These are phyloP conservation scores for Lacanobia oleracea DNA, from an alignment of 2,888 invertebrate genomes.

Conservation along the genomic window DNA sequence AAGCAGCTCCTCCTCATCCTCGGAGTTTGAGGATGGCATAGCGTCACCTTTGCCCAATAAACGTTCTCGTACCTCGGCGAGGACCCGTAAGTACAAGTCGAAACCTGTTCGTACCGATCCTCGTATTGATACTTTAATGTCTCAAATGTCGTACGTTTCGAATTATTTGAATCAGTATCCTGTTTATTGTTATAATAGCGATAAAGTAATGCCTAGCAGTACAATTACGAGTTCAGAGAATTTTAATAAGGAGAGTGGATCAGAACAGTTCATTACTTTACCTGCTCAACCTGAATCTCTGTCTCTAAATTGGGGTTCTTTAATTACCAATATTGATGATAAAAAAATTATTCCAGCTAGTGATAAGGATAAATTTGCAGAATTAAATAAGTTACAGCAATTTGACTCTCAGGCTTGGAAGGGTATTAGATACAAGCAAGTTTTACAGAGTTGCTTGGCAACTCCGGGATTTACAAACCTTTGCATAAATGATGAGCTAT, in stretches of 20 bases:
- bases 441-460: constrained; percentile 36
- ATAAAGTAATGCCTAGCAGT: no score
- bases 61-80: background rate
- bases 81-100: background rate
- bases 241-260: no score
- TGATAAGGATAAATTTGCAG: background rate
- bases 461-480: constrained; percentile 50
- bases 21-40: constrained; percentile 3
- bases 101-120: background rate
- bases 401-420: constrained; percentile 40
- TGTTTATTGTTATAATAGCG: no score
- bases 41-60: background rate
- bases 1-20: background rate
- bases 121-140: background rate
- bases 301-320: no score
- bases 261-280: no score
- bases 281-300: no score
- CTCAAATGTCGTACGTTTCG: no score
- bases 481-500: constrained; percentile 19
- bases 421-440: constrained; percentile 45
- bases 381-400: constrained; percentile 18
- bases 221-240: no score
- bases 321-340: no score
- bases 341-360: no score
- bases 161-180: no score